Evolutionary conservation across 2,888 invertebrate genomes (phyloP).

Genomic region (Eristalinus aeneus): DNA sequence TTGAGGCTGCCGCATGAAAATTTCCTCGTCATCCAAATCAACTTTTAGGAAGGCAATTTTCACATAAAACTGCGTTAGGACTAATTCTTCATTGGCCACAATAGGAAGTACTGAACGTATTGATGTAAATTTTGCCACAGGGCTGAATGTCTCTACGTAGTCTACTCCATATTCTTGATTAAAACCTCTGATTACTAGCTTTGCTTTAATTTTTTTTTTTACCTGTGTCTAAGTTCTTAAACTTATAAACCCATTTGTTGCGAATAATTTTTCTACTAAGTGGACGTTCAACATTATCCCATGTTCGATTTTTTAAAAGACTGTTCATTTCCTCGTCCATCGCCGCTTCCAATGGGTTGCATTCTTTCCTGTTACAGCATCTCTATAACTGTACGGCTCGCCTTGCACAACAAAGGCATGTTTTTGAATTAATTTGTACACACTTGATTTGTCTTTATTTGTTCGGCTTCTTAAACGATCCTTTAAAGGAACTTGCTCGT

Average conservation of each 20-base stretch:
- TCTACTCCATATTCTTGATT: slow-evolving; percentile 73
- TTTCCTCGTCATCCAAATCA: slow-evolving; percentile 30
- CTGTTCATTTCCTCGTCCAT: slow-evolving; percentile 53
- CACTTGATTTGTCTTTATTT: neutral
- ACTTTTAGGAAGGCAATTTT: slow-evolving; percentile 64
- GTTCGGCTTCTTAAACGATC: neutral
- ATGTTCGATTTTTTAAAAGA: slow-evolving; percentile 54
- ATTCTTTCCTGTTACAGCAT: slow-evolving; percentile 1
- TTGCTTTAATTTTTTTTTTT: slow-evolving; percentile 65
- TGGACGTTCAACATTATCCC: slow-evolving; percentile 58
- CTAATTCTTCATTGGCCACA: slow-evolving; percentile 27
- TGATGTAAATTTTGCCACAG: too few species aligned
- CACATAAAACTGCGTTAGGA: slow-evolving; percentile 51
- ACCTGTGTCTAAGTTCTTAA: slow-evolving; percentile 55
- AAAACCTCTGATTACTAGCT: slow-evolving; percentile 74
- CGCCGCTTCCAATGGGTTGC: slow-evolving; percentile 6
- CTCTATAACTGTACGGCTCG: slow-evolving; percentile 1
- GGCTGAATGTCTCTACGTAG: slow-evolving; percentile 75
- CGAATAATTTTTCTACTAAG: slow-evolving; percentile 60
- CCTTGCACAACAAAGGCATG: slow-evolving; percentile 21
- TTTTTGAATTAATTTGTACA: slow-evolving; percentile 3
- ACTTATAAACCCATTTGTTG: slow-evolving; percentile 73
- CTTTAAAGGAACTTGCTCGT: neutral
- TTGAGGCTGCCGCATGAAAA: slow-evolving; percentile 59
- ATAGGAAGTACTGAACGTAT: too few species aligned